Evolutionary conservation across 2,113 vertebrate genomes (phyloP), one percentile per base, ranked within the genome.

Genomic region (Tyrannus savana): DNA sequence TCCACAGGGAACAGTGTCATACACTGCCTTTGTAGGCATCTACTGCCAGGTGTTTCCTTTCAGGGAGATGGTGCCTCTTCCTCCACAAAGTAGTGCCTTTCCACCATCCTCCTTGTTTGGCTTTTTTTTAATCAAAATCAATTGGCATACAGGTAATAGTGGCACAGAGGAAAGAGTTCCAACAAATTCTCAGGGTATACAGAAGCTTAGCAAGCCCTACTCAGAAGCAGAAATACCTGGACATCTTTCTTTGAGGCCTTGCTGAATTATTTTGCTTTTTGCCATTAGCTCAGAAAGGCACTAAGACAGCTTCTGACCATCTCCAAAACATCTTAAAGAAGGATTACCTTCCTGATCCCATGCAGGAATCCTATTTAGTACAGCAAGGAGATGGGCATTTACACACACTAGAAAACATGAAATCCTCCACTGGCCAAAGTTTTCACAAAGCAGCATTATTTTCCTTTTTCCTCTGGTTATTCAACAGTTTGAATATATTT

Each of bases 401-500:
- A 19, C 0, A 37, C 19, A 18, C 31, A 46, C 44, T 5, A 16
- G 11, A 18, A 37, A 62, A 78, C 17, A 37, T 68, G 56, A 33
- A 68, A 55, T 82, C n/a, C 6, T 83, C 18, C 7, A 25, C 25
- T 9, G 10, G 56, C 23, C 72, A 50, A 86, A 63, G 41, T 66
- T 87, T 84, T 66, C 49, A 53, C 19, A 87, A 73, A 27, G 19
- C 37, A 89, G 4, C 23, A 11, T 66, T 80, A 66, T 85, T 91
- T 91, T 56, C 56, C 68, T 30, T 74, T 90, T 86, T 90, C 25
- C 49, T 47, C 17, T 41, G 46, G 84, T 90, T 97, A 96, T 84
- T 94, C 93, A 96, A 84, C 8, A 2, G 64, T 69, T 90, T 75
- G 76, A 88, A 96, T 94, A 37, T 59, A 92, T 95, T 89, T 95